Evolutionary conservation across 2,113 vertebrate species (phyloP).

Genomic region (Pterocles burchelli): DNA sequence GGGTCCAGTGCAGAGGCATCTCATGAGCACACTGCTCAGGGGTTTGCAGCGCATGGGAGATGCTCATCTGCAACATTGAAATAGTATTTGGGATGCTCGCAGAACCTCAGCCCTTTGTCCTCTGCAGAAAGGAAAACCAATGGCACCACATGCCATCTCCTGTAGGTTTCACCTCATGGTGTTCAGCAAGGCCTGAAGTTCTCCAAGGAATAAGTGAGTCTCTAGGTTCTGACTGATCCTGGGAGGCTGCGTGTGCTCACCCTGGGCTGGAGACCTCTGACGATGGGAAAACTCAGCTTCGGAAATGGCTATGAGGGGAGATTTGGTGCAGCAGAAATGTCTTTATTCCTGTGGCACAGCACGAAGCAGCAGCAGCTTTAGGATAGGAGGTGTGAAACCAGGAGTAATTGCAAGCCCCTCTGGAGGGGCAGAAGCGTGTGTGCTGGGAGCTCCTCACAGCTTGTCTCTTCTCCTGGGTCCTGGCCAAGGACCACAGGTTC

Average conservation of each 20-base stretch:
- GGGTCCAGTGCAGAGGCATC: background rate
- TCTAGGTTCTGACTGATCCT: background rate
- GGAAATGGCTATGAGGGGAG: background rate
- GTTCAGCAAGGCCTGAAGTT: background rate
- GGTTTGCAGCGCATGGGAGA: background rate
- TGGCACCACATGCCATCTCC: background rate
- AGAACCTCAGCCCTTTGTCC: background rate
- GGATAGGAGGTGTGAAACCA: background rate
- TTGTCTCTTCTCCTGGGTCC: background rate
- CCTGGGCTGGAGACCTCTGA: background rate
- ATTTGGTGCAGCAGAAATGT: background rate
- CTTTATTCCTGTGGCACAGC: background rate
- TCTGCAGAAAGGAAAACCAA: background rate
- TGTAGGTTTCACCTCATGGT: background rate
- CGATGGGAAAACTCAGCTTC: background rate
- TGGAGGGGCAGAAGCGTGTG: background rate
- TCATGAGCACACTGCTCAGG: background rate
- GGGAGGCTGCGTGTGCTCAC: accelerated
- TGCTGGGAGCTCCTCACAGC: background rate
- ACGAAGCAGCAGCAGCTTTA: background rate
- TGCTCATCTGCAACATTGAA: background rate
- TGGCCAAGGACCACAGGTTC: background rate
- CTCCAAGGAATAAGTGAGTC: background rate
- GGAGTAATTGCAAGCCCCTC: background rate
- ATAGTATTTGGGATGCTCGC: background rate